Evolutionary conservation across 1,140 invertebrate genomes (phyloP).

Genomic region (Drosophila serrata): DNA sequence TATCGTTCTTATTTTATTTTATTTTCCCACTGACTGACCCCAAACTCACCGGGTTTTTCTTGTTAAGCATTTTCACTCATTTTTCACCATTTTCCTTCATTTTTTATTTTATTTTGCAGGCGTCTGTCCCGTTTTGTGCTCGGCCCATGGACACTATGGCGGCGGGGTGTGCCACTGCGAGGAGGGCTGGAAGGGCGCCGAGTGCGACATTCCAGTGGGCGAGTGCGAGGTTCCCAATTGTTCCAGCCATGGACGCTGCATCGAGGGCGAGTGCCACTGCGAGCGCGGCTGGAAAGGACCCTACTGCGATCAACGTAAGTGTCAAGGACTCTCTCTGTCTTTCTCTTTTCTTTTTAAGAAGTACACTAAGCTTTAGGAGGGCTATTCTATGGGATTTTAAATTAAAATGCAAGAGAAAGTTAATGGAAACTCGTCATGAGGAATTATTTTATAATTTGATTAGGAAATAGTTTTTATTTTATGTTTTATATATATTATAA

Average conservation of each 20-base stretch:
- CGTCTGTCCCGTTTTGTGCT: slow-evolving; percentile 98
- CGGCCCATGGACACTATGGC: slow-evolving; percentile 97
- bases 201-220: slow-evolving; percentile 96
- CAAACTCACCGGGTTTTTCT: neutral
- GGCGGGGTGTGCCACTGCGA: slow-evolving; percentile 98
- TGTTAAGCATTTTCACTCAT: slow-evolving; percentile 17
- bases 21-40: slow-evolving; percentile 14
- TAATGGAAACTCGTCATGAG: too few relatives aligned
- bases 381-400: too few relatives aligned
- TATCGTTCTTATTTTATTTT: neutral
- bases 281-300: slow-evolving; percentile 95
- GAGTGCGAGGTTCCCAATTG: slow-evolving; percentile 97
- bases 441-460: neutral
- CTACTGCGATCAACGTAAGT: slow-evolving; percentile 93
- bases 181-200: slow-evolving; percentile 97
- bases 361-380: too few relatives aligned
- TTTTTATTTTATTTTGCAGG: too few relatives aligned
- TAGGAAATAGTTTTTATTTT: neutral
- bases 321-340: slow-evolving; percentile 36
- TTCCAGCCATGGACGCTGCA: slow-evolving; percentile 95
- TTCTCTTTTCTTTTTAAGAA: too few relatives aligned
- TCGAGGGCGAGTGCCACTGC: slow-evolving; percentile 95
- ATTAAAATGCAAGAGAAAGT: too few relatives aligned
- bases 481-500: neutral
- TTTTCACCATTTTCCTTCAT: slow-evolving; percentile 40